phyloP scores from a whole-genome alignment of 53 echinoderm and acorn worm genomes.

The Hippasteria phrygiana region DNA sequence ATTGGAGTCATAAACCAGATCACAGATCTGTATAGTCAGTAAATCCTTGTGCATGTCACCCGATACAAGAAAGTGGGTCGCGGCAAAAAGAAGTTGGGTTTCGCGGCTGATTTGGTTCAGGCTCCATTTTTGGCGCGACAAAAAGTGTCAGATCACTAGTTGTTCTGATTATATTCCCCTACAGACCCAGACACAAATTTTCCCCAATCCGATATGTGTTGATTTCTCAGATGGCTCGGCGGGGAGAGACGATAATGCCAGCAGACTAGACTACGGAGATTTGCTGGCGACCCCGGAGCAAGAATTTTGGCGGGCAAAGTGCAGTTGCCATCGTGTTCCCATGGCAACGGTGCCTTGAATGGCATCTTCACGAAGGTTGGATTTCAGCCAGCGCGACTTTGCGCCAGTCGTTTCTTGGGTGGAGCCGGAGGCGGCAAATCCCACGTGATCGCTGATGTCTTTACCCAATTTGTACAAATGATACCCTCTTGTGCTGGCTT shows the following conservation, averaged over 20 bases:
- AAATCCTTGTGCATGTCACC: too few relatives aligned
- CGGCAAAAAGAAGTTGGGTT: too few relatives aligned
- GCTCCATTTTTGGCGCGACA: too few relatives aligned
- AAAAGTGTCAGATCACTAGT: too few relatives aligned
- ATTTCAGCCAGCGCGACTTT: constrained; percentile 20
- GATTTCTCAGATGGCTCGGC: too few relatives aligned
- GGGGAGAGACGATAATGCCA: too few relatives aligned
- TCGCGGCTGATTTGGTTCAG: too few relatives aligned
- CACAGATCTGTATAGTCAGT: background rate
- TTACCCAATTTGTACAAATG: constrained; percentile 2
- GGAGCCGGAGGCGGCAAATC: background rate
- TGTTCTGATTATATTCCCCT: too few relatives aligned
- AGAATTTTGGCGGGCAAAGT: background rate
- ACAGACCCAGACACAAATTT: too few relatives aligned
- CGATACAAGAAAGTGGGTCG: background rate
- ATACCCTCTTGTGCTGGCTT: background rate
- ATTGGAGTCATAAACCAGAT: background rate
- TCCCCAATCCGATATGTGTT: too few relatives aligned
- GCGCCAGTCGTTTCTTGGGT: background rate
- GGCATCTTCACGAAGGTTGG: background rate
- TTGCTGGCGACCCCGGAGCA: background rate
- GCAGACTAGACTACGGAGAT: background rate
- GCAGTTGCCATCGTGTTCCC: constrained; percentile 21
- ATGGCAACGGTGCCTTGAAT: constrained; percentile 7
- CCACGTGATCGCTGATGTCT: background rate